Conservation (phyloP, 2,888 invertebrate genomes). For the Mythimna ferrago region DNA sequence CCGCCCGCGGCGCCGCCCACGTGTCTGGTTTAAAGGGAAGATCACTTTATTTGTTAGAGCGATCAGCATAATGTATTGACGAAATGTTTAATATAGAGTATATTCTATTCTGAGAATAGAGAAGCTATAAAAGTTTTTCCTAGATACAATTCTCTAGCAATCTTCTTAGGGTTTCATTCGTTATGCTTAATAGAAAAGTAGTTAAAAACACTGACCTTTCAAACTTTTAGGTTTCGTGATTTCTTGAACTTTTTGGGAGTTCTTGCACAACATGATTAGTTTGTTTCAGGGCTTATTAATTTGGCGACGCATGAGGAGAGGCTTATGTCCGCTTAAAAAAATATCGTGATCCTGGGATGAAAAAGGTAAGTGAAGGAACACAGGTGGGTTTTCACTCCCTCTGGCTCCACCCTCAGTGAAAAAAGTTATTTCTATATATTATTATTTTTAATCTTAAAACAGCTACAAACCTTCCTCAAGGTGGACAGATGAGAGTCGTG, state of each 20-base stretch:
- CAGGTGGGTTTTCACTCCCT: no score
- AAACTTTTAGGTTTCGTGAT: not conserved
- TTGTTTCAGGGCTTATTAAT: not conserved
- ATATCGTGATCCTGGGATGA: no score
- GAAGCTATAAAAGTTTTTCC: not conserved
- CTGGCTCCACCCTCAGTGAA: no score
- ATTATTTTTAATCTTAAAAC: no score
- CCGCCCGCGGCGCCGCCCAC: conserved; percentile 47
- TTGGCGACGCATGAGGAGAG: not conserved
- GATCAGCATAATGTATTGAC: conserved; percentile 5
- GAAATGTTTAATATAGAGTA: conserved; percentile 7
- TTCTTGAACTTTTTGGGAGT: not conserved
- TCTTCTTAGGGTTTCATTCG: not conserved
- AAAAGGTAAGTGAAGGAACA: no score
- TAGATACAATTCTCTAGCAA: not conserved
- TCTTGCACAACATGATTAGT: not conserved
- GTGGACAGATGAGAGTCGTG: no score
- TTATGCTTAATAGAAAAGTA: not conserved
- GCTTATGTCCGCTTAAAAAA: no score
- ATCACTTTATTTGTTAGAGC: conserved; percentile 39
- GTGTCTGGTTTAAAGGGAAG: conserved; percentile 32
- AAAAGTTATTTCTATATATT: no score
- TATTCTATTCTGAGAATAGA: conserved; percentile 10
- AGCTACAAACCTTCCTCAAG: no score
- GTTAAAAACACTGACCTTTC: not conserved